Base-by-base conservation (phyloP, 2,888 invertebrate species). In the Acronicta aceris region DNA sequence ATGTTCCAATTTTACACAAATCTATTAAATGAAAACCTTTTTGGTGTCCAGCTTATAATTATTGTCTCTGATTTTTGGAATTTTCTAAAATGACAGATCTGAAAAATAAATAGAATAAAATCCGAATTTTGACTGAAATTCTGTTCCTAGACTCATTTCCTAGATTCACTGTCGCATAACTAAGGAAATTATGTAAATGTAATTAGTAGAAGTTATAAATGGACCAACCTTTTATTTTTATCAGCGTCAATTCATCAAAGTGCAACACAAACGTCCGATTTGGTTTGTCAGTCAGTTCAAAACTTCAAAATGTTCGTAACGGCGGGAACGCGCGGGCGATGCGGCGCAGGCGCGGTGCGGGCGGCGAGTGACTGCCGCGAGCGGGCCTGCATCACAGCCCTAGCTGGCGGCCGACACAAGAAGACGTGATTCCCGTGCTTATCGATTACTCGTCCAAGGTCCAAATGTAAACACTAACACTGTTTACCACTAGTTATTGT, bases 381-480 rank as follows among this genome's bases (percentile, higher is more conserved):
- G 71, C 69, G 68, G 36, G 40, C 63, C 56, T 59, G 59, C 62
- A 71, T 76, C 80, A 75, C 76, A 70, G 69, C 76, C 58, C 63
- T 58, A 58, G 72, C 52, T 63, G 65, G 67, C 53, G 61, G 51
- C 71, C 62, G 69, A 58, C 64, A 65, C 67, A 48, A 56, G 73
- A 59, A 73, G 74, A 65, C 70, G 62, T 65, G 76, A 68, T 79
- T 79, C 79, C 77, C 59, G 54, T 61, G 72, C 85, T 91, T 90
- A 90, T 90, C 90, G 74, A 79, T 71, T 63, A 76, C 60, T 70
- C 81, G 90, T 79, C 84, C 90, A 91, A 91, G 89, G 91, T 90
- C 84, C 91, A 90, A 86, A 74, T 74, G 67, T 76, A 76, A 78
- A 81, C 68, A 72, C 63, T 69, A 71, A 73, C 66, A 73, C 71